Conservation (phyloP, 2,888 invertebrate species). For the Spatulosminthurus flaviceps region DNA sequence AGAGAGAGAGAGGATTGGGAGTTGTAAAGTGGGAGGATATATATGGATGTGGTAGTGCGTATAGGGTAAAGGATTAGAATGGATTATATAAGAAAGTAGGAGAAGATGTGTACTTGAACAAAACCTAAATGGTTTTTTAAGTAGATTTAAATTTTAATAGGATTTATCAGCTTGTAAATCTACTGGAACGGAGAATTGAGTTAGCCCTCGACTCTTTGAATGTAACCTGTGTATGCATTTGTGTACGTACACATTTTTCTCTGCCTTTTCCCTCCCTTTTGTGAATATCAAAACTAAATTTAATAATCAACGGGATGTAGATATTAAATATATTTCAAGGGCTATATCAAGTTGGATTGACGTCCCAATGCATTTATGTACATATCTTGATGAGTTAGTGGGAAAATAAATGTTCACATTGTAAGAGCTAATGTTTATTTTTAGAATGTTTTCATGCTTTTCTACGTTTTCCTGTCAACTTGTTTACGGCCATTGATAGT, state of each 20-base stretch:
- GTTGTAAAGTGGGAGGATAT: not conserved
- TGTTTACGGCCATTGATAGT: too few relatives aligned
- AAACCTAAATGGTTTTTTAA: slow-evolving; percentile 26
- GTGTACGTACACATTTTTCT: not conserved
- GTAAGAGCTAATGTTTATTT: too few relatives aligned
- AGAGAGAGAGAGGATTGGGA: not conserved
- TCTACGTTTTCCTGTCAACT: too few relatives aligned
- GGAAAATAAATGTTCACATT: too few relatives aligned
- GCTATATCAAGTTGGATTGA: too few relatives aligned
- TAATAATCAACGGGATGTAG: too few relatives aligned
- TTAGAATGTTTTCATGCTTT: too few relatives aligned
- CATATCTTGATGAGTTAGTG: too few relatives aligned
- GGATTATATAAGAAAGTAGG: not conserved
- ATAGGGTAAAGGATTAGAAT: not conserved
- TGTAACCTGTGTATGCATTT: too few relatives aligned
- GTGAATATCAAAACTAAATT: too few relatives aligned
- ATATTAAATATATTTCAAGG: too few relatives aligned
- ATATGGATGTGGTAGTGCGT: not conserved
- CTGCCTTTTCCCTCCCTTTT: not conserved
- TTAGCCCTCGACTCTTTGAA: not conserved
- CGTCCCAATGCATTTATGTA: too few relatives aligned
- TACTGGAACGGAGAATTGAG: slow-evolving; percentile 4
- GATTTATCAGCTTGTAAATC: slow-evolving; percentile 21
- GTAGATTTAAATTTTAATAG: slow-evolving; percentile 19
- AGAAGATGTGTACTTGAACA: slow-evolving; percentile 3